phyloP scores from a whole-genome alignment of 2,888 invertebrate species.

The Zygogramma bicolorata region DNA sequence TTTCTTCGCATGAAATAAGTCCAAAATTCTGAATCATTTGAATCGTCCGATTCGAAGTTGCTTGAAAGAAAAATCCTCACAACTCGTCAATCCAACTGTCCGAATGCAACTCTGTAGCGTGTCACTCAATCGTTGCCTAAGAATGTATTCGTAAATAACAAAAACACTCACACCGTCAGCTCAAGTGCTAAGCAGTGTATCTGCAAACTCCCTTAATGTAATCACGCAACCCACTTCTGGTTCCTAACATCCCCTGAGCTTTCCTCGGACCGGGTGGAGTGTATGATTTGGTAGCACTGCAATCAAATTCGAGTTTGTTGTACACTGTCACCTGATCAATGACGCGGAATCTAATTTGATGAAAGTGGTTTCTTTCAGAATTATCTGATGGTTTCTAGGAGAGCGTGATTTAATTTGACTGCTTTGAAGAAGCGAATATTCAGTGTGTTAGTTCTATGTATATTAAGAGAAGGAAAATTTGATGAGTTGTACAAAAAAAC shows the following conservation, averaged over 20 bases:
- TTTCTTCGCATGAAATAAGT: too few species aligned
- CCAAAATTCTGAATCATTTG: too few species aligned
- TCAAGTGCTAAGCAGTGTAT: slow-evolving; percentile 6
- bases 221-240: background rate
- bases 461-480: too few species aligned
- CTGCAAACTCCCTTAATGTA: background rate
- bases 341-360: background rate
- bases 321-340: background rate
- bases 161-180: background rate
- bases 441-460: too few species aligned
- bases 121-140: too few species aligned
- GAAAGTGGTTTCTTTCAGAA: background rate
- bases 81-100: too few species aligned
- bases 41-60: too few species aligned
- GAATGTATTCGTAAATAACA: background rate
- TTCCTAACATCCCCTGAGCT: background rate
- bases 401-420: too few species aligned
- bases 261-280: background rate
- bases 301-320: slow-evolving; percentile 1
- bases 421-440: too few species aligned
- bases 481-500: too few species aligned
- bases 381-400: too few species aligned
- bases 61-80: too few species aligned
- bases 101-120: background rate
- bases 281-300: background rate